These are phyloP conservation scores for Porites lutea DNA, from an alignment of 64 coral and sea anemone genomes.

Conservation along the genomic window DNA sequence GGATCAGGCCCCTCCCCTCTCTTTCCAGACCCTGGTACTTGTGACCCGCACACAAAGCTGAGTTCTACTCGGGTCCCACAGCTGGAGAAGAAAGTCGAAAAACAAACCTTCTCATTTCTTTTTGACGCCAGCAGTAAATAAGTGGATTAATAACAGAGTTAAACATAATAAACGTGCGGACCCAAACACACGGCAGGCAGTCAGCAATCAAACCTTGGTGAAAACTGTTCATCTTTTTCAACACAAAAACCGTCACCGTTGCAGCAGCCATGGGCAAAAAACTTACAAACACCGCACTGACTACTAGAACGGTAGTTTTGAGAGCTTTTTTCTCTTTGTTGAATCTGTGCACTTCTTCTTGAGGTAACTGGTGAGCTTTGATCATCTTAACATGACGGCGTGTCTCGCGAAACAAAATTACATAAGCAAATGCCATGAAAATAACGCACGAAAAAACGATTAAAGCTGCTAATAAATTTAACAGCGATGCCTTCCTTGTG, in stretches of 20 bases:
- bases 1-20: no score
- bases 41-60: no score
- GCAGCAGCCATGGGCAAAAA: background rate
- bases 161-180: background rate
- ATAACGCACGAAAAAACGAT: background rate
- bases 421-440: background rate
- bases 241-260: no score
- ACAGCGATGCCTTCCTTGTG: no score
- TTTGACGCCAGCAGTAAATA: background rate
- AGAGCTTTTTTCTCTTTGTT: background rate
- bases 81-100: background rate
- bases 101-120: background rate
- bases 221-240: no score
- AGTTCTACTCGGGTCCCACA: background rate
- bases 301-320: background rate
- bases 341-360: background rate
- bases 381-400: background rate
- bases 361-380: background rate
- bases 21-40: no score
- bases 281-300: background rate
- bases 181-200: background rate
- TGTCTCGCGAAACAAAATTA: background rate
- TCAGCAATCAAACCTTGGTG: no score
- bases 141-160: background rate
- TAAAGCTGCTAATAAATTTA: background rate